These are phyloP conservation scores for Drosophila orena DNA, from an alignment of 1,140 invertebrate genomes.

Conservation along the genomic window DNA sequence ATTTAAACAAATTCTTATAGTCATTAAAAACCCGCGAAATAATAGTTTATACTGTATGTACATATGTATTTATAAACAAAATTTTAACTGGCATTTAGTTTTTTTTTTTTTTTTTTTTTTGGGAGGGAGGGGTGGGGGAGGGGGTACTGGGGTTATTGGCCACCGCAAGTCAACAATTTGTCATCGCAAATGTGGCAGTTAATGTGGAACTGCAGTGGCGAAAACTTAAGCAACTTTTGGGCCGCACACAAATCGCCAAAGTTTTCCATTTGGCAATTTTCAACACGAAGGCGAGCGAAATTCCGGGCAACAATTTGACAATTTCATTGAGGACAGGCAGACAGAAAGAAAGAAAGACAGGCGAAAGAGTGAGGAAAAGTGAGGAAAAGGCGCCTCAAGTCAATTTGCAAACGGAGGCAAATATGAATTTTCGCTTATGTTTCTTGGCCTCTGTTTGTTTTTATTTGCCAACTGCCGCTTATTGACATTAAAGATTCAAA, in stretches of 20 bases:
- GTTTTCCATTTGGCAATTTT: conserved; percentile 68
- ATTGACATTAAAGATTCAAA: conserved; percentile 82
- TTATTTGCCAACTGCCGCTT: conserved; percentile 41
- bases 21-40: no score
- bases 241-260: conserved; percentile 66
- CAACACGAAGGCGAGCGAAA: conserved; percentile 66
- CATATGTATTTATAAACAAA: no score
- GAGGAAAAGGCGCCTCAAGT: conserved; percentile 38
- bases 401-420: conserved; percentile 44
- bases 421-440: conserved; percentile 23
- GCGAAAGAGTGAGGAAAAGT: neutral
- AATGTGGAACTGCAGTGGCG: conserved; percentile 53
- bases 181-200: conserved; percentile 40
- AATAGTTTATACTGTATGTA: no score
- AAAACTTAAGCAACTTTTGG: conserved; percentile 66
- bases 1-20: no score
- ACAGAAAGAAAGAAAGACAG: conserved; percentile 3
- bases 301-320: conserved; percentile 66
- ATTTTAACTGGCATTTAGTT: conserved; percentile 5
- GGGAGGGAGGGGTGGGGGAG: no score
- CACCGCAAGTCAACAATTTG: conserved; percentile 68
- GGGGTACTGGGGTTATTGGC: conserved; percentile 34
- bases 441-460: conserved; percentile 11
- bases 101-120: no score
- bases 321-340: conserved; percentile 53